Conservation (phyloP, 2,113 vertebrate genomes). For the Podarcis muralis region DNA sequence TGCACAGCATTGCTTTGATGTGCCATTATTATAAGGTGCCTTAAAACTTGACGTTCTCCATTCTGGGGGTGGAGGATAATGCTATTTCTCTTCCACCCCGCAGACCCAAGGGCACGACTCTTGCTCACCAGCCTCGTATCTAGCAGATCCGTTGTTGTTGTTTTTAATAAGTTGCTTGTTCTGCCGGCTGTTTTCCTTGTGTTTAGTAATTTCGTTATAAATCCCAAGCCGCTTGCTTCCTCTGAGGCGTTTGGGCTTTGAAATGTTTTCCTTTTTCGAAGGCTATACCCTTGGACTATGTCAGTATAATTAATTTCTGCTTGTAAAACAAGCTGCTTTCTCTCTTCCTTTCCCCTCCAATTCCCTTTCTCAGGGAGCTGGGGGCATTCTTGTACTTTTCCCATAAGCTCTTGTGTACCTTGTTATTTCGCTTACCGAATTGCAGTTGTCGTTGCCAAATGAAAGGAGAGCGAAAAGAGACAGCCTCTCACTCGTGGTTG, state of each 20-base stretch:
- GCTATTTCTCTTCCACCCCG: conserved; percentile 12
- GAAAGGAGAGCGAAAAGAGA: conserved; percentile 12
- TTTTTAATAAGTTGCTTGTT: conserved; percentile 66
- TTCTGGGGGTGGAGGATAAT: neutral
- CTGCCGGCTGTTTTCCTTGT: conserved; percentile 66
- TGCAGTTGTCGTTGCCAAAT: conserved; percentile 32
- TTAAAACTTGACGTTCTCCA: neutral
- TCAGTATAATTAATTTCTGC: conserved; percentile 56
- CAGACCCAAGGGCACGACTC: conserved; percentile 31
- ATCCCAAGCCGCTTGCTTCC: conserved; percentile 39
- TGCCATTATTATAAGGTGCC: neutral
- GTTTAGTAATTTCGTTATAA: conserved; percentile 60
- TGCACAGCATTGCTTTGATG: neutral
- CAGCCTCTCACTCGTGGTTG: neutral
- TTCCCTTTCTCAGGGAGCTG: conserved; percentile 18
- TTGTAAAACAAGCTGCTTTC: conserved; percentile 54
- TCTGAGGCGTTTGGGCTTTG: conserved; percentile 45
- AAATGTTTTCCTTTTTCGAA: conserved; percentile 46
- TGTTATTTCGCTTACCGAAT: conserved; percentile 48
- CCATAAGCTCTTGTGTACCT: conserved; percentile 46
- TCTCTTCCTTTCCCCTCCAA: too few species aligned
- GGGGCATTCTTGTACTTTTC: conserved; percentile 26
- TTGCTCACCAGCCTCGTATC: conserved; percentile 30
- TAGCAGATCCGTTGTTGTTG: conserved; percentile 32
- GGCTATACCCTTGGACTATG: conserved; percentile 47